These are phyloP conservation scores for Meloe dianella DNA, from an alignment of 2,888 invertebrate genomes.

Conservation along the genomic window DNA sequence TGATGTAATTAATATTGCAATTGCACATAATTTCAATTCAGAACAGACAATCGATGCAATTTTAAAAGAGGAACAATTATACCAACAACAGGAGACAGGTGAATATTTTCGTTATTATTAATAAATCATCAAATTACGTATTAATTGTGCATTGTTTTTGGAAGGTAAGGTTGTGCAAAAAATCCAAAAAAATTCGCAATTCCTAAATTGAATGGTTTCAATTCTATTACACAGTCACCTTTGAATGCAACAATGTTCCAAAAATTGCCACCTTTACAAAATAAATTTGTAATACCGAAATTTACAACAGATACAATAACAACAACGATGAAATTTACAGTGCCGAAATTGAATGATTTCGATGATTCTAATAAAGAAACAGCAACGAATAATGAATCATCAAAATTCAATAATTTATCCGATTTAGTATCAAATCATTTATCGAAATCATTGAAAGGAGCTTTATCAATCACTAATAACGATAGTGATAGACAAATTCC, in stretches of 20 bases:
- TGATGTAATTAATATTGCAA: conserved; percentile 73
- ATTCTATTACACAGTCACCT: conserved; percentile 28
- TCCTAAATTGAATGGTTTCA: conserved; percentile 43
- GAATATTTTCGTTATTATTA: conserved; percentile 39
- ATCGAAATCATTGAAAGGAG: conserved; percentile 29
- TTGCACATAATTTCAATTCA: conserved; percentile 75
- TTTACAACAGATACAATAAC: not conserved
- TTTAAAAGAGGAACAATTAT: conserved; percentile 43
- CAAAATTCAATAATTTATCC: conserved; percentile 37
- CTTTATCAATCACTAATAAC: conserved; percentile 2
- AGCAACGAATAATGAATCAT: conserved; percentile 12
- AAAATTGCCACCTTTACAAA: conserved; percentile 1
- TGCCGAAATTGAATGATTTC: conserved; percentile 26
- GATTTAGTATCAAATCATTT: conserved; percentile 44
- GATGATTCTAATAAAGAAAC: too few relatives aligned
- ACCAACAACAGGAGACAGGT: conserved; percentile 54
- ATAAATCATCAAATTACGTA: not conserved
- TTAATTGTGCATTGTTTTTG: conserved; percentile 38
- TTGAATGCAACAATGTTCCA: conserved; percentile 14
- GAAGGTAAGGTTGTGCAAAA: conserved; percentile 61
- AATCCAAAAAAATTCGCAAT: conserved; percentile 40
- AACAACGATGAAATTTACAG: conserved; percentile 21
- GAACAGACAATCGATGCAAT: conserved; percentile 77
- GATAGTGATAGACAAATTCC: not conserved
- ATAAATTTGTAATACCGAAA: conserved; percentile 29